Conservation (phyloP, 2,797 vertebrate genomes). For the Bufotes viridis region DNA sequence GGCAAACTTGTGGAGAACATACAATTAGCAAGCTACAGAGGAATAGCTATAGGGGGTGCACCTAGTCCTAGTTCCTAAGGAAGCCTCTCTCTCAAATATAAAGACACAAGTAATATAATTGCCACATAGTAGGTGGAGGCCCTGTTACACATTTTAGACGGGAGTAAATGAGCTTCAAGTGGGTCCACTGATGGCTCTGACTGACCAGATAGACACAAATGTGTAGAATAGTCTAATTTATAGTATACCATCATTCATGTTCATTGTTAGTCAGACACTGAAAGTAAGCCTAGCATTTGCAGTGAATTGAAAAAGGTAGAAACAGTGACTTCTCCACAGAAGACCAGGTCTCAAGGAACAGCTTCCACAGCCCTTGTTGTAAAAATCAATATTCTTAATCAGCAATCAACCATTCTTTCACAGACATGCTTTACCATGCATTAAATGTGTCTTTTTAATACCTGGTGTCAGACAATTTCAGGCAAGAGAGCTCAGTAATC, state of each 20-base stretch:
- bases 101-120: too few species aligned
- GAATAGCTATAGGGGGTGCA: neutral
- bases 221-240: neutral
- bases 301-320: neutral
- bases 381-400: neutral
- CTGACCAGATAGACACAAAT: neutral
- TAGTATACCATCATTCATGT: neutral
- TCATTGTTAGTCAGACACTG: neutral
- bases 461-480: neutral
- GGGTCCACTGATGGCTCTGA: neutral
- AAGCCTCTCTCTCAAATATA: too few species aligned
- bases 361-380: neutral
- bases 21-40: neutral
- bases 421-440: neutral
- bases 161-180: neutral
- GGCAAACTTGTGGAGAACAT: too few species aligned
- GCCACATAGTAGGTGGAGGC: too few species aligned
- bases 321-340: neutral
- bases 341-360: neutral
- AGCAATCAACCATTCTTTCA: neutral
- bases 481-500: neutral
- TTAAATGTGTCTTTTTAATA: conserved; percentile 12
- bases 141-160: too few species aligned
- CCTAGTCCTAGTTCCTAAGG: too few species aligned
- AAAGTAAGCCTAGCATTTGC: neutral